Percentiles rank a stretch among this genome's conserved stretches.
Evolutionary conservation across 37 sponge, comb jelly and placozoan species (phyloP).

Genomic region (Cliona cf. orientalis): DNA sequence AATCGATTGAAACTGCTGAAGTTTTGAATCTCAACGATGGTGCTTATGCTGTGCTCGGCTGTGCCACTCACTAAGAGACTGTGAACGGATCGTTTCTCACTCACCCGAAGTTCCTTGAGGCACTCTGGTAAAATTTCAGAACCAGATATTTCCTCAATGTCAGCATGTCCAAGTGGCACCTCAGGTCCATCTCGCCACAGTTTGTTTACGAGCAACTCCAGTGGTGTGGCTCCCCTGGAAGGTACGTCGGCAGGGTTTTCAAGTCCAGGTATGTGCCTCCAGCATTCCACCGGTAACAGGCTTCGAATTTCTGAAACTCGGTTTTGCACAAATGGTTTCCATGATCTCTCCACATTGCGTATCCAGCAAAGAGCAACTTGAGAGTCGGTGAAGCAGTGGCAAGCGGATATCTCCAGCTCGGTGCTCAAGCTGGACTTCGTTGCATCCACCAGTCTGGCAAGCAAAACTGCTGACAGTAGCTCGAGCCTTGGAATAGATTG

Average conservation of each 20-base stretch:
- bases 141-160: not conserved
- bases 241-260: conserved; percentile 39
- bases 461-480: conserved; percentile 34
- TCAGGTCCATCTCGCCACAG: conserved; percentile 33
- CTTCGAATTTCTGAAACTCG: conserved; percentile 31
- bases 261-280: conserved; percentile 16
- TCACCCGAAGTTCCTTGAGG: conserved; percentile 9
- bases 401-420: conserved; percentile 1
- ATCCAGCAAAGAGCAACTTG: conserved; percentile 46
- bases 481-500: conserved; percentile 43
- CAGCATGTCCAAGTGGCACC: not conserved
- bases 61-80: not conserved
- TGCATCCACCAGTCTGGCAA: conserved; percentile 24
- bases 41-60: not conserved
- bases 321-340: conserved; percentile 46
- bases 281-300: not conserved
- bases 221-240: conserved; percentile 20
- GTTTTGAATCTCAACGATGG: not conserved
- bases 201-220: conserved; percentile 1
- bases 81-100: conserved; percentile 15
- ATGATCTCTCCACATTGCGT: not conserved
- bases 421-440: not conserved
- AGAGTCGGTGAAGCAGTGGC: conserved; percentile 34
- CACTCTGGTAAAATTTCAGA: conserved; percentile 4
- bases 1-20: conserved; percentile 17